These are phyloP conservation scores for Prionace glauca DNA, from an alignment of 2,797 vertebrate species.

Conservation along the genomic window DNA sequence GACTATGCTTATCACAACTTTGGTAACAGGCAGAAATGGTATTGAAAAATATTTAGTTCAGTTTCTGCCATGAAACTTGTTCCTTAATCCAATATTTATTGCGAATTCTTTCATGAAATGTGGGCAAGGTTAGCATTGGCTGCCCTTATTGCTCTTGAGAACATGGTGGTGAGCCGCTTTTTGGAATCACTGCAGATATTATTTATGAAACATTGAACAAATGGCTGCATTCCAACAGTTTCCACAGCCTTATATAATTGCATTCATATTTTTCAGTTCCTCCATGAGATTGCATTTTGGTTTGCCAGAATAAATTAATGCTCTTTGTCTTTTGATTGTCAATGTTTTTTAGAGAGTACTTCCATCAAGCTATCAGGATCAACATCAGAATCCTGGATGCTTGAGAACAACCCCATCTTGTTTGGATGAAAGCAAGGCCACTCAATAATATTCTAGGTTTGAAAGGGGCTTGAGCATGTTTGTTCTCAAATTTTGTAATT, in stretches of 20 bases:
- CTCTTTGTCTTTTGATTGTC: background rate
- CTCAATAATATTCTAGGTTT: background rate
- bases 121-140: too few species aligned
- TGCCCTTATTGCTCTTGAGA: too few species aligned
- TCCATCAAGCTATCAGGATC: background rate
- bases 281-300: background rate
- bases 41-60: background rate
- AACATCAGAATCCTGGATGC: background rate
- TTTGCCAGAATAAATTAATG: background rate
- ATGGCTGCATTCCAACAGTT: background rate
- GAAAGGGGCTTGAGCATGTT: background rate
- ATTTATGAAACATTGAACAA: background rate
- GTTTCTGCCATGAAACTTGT: background rate
- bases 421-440: background rate
- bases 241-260: background rate
- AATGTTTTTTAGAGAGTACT: background rate
- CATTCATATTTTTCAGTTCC: background rate
- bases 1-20: background rate
- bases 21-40: background rate
- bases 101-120: too few species aligned
- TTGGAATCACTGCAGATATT: too few species aligned
- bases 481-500: background rate
- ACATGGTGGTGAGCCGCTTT: too few species aligned
- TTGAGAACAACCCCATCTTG: background rate
- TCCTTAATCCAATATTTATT: background rate